Evolutionary conservation across 2,113 vertebrate species (phyloP), one percentile per base, ranked within the genome.

Genomic region (Electrona antarctica): DNA sequence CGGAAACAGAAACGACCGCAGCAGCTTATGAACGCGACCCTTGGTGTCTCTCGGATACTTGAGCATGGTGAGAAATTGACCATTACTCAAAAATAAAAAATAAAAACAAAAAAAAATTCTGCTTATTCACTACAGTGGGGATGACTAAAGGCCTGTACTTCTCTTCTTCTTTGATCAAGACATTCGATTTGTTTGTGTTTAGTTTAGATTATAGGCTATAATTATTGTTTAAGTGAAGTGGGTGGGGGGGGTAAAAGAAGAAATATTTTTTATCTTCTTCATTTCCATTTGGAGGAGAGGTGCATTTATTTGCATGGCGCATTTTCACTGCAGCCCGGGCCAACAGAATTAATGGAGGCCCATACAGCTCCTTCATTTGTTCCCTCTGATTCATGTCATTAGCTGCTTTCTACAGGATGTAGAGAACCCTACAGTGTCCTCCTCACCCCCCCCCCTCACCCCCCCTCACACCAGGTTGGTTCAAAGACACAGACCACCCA

Each of bases 1-100:
- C 87, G 89, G 90, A 92, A 92, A 89, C 92, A 91, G 89, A 93
- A 90, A 87, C 83, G 88, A 85, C 89, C 90, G 67, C 89, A 89
- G 88, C 92, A 92, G 75, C 82, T 91, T 81, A 86, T 90, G 86
- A 90, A 76, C 85, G 74, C 79, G 82, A 88, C 84, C 80, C 83
- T 62, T 62, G 77, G 78, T 74, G 83, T 79, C 81, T 81, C 78
- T 87, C 66, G 83, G 85, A 90, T 86, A 78, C 82, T 86, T 83
- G 81, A 88, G 63, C 78, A 90, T 87, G 90, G 92, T 92, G 91
- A 92, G 90, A 85, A 82, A 67, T 73, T 64, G 73, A 78, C 48
- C 54, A 50, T 64, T 63, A 46, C 60, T 80, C 12, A 67, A 9
- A 45, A 13, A 62, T 47, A 21, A 59, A 11, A 7, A 47, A 15